Base-by-base conservation (phyloP, 2,797 vertebrate species). In the Tachyglossus aculeatus region DNA sequence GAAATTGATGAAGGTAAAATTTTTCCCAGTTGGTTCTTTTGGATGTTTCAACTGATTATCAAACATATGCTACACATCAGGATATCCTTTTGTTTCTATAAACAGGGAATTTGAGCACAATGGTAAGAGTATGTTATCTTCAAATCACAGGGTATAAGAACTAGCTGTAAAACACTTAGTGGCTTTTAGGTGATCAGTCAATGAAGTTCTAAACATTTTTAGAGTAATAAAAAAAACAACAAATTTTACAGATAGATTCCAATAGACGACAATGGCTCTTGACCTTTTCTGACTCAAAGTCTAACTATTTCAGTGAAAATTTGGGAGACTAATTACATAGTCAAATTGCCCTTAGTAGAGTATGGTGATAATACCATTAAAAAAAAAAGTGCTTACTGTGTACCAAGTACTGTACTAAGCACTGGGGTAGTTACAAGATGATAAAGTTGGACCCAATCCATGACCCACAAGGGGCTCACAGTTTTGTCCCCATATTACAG, bases 1-100 rank as follows among this genome's bases (percentile, higher is more conserved):
- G 29, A 9, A 47, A 27, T 3, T 25, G 6, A 66, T 18, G 45
- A 1, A 60, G 10, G n/a, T 41, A 71, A 57, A 65, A 54, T 19
- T 21, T 44, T 52, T 43, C 56, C 38, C 58, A 63, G 53, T 44
- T 77, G 63, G 62, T n/a, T 66, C 55, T 59, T 40, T 64, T 10
- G 31, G 66, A 31, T 54, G 60, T 56, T 29, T 59, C 59, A 36
- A 59, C 37, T 38, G 40, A 19, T 51, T 8, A 45, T 45, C 48
- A 77, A 43, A 47, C 7, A 24, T n/a, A 7, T 22, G 13, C 18
- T 50, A 12, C 43, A 36, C 24, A 2, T 41, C 37, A 32, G 38
- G 33, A 56, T 4, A 55, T 21, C 25, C 44, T 70, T 63, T 70
- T 55, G 45, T 60, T 48, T 25, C 37, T 52, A 61, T 65, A 73